Evolutionary conservation across 2,113 vertebrate genomes (phyloP).

Genomic region (Megaceryle maxima): DNA sequence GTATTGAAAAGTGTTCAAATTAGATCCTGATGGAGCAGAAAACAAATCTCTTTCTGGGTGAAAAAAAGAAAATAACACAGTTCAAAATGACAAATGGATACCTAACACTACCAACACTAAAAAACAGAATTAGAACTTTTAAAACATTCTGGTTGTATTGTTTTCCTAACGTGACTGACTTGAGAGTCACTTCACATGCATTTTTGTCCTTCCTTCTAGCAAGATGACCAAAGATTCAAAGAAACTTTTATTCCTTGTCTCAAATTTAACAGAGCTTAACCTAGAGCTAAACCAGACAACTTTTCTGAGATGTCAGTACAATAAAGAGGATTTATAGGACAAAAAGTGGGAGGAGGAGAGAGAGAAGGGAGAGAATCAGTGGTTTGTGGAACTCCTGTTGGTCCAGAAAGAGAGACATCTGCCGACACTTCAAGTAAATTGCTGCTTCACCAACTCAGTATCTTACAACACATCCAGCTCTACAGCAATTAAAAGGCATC

Average conservation of each 20-base stretch:
- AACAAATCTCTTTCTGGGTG: neutral
- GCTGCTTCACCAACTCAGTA: neutral
- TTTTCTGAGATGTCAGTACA: neutral
- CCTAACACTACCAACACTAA: neutral
- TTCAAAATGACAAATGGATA: neutral
- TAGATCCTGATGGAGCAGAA: neutral
- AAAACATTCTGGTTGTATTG: neutral
- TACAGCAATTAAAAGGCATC: neutral
- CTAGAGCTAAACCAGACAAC: neutral
- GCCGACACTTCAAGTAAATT: neutral
- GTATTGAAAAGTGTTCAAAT: neutral
- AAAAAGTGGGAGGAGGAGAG: neutral
- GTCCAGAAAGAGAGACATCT: neutral
- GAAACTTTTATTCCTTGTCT: neutral
- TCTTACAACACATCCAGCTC: neutral
- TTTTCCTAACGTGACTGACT: neutral
- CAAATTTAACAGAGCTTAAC: neutral
- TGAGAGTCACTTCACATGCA: neutral
- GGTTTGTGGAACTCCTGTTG: neutral
- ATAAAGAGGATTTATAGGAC: neutral
- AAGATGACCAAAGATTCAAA: neutral
- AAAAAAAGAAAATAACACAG: rapidly evolving
- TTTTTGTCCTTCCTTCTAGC: neutral
- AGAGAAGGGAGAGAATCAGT: neutral
- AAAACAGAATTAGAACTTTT: neutral